These are phyloP conservation scores for Argentina silus DNA, from an alignment of 2,797 vertebrate genomes.

Conservation along the genomic window DNA sequence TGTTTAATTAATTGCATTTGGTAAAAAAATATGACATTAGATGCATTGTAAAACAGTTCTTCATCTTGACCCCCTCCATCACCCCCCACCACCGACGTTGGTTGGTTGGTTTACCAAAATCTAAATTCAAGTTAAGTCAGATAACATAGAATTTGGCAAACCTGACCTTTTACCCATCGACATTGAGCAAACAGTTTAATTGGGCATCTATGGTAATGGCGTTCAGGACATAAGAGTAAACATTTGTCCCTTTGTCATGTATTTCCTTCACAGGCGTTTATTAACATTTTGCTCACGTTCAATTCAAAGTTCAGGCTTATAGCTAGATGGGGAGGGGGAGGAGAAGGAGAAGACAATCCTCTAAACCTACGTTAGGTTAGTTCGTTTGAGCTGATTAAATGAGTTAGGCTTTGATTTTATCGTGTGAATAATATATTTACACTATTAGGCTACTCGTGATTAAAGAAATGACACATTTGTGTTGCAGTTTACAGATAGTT, in stretches of 20 bases:
- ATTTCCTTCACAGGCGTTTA: constrained; percentile 55
- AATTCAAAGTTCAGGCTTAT: constrained; percentile 80
- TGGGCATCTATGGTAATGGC: background rate
- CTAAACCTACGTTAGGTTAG: constrained; percentile 59
- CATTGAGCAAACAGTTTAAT: background rate
- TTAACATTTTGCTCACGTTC: constrained; percentile 83
- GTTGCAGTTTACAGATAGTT: constrained; percentile 27
- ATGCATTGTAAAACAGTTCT: background rate
- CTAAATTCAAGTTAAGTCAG: background rate
- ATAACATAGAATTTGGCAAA: background rate
- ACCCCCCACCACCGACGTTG: background rate
- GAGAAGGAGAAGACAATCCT: constrained; percentile 40
- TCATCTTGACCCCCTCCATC: background rate
- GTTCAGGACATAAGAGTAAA: constrained; percentile 46
- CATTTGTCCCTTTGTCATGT: constrained; percentile 69
- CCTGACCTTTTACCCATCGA: background rate
- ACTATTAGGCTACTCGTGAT: background rate
- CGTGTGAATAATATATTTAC: background rate
- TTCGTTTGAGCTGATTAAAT: constrained; percentile 39
- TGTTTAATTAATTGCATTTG: background rate
- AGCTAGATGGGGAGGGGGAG: constrained; percentile 54
- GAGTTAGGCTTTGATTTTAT: constrained; percentile 1
- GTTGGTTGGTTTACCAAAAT: background rate
- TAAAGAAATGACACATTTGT: background rate
- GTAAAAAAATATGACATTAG: background rate